Base-by-base conservation (phyloP, 1,140 invertebrate genomes). In the Branchinecta lindahli region DNA sequence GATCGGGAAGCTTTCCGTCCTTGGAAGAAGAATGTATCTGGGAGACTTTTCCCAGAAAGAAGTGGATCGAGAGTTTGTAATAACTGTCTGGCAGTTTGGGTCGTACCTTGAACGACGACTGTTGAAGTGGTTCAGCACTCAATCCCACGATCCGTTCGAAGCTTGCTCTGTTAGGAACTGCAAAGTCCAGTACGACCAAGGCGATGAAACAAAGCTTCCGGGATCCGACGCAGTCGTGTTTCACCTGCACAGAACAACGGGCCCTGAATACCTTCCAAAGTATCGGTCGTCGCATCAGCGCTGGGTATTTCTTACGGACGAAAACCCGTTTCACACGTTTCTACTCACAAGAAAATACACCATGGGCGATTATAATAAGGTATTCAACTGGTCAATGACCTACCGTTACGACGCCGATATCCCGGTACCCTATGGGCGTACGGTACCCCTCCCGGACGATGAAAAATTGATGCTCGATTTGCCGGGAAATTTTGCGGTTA, bases 331-430 rank as follows among this genome's bases (percentile, higher is more conserved):
- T 8, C 73, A 84, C 66, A 84, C 83, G 0, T 84, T 84, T 73
- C 68, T 82, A 8, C 68, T 75, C 6, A 66, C 71, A 18, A 74
- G 44, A 66, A 70, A 45, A 52, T 72, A 73, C 21, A 75, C 75
- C 20, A 71, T 85, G 45, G 75, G 74, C 6, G 74, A 81, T 45
- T 84, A 84, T 69, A 80, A 84, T 68, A 15, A 12, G 12, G 18
- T 61, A 8, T 88, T 89, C 74, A 89, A 89, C 75, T 89, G 87
- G 87, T 87, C 87, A 1, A 89, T 89, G 87, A 85, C 83, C 3
- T 90, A 88, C 74, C 81, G 85, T 78, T 81, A 75, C 33, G 84
- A 88, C 72, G 83, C 86, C 8, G 86, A 88, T 73, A 79, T 88
- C 33, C 86, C 85, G 0, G 83, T 88, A 4, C 85, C 86, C 4